A percentile compares a stretch with the other conserved stretches of the same genome.
phyloP scores from a whole-genome alignment of 2,888 invertebrate genomes.

The Acanthoscelides obtectus region DNA sequence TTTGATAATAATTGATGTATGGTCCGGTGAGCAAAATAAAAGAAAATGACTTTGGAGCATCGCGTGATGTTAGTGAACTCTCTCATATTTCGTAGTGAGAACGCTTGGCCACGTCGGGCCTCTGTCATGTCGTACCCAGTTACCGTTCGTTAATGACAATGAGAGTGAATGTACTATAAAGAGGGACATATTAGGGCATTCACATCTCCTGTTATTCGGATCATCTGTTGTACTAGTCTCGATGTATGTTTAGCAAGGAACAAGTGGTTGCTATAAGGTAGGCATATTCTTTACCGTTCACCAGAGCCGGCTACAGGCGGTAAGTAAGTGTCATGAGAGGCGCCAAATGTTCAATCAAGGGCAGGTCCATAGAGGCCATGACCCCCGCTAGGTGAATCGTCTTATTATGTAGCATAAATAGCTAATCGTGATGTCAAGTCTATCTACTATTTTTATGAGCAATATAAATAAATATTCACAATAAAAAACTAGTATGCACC shows the following conservation, averaged over 20 bases:
- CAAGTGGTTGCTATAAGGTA: neutral
- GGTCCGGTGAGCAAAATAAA: neutral
- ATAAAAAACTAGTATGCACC: too few species aligned
- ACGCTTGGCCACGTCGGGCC: neutral
- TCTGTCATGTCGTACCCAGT: neutral
- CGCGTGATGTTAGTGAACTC: neutral
- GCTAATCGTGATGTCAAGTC: too few species aligned
- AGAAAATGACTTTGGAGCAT: neutral
- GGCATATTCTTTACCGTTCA: too few species aligned
- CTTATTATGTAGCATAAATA: too few species aligned
- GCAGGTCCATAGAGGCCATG: too few species aligned
- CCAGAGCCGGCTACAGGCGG: too few species aligned
- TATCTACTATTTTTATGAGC: too few species aligned
- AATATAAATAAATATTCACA: too few species aligned
- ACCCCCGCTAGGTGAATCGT: too few species aligned
- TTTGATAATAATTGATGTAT: neutral
- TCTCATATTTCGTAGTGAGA: neutral
- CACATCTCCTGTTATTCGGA: neutral
- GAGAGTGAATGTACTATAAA: neutral
- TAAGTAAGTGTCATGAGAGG: too few species aligned
- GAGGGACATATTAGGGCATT: neutral
- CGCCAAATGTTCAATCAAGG: too few species aligned
- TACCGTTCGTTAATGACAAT: neutral
- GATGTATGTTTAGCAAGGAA: neutral
- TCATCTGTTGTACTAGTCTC: neutral